A percentile compares a stretch with the other conserved stretches of the same genome.
phyloP scores from a whole-genome alignment of 2,113 vertebrate genomes.

The Lampris megalopsis region DNA sequence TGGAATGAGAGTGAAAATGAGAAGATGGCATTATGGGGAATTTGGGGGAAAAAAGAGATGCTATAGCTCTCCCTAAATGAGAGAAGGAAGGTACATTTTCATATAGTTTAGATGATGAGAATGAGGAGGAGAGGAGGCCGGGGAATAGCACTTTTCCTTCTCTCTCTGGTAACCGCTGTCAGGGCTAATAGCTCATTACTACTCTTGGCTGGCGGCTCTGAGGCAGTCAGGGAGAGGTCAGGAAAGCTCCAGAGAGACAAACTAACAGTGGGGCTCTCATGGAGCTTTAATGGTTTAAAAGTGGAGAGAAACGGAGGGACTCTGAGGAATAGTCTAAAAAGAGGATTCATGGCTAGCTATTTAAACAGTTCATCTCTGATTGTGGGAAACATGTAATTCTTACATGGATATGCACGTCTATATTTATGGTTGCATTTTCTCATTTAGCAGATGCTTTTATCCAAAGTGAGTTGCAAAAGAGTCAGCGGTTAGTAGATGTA shows the following conservation, averaged over 20 bases:
- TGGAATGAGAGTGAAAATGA: background rate
- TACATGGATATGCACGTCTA: background rate
- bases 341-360: slow-evolving; percentile 14
- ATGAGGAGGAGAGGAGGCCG: slow-evolving; percentile 20
- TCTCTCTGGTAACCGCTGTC: slow-evolving; percentile 50
- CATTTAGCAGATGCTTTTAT: too few relatives aligned
- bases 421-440: too few relatives aligned
- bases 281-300: slow-evolving; percentile 25
- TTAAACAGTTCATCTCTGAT: slow-evolving; percentile 7
- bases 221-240: slow-evolving; percentile 68
- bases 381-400: slow-evolving; percentile 17
- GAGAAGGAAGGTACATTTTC: slow-evolving; percentile 19
- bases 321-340: slow-evolving; percentile 10
- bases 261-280: slow-evolving; percentile 37
- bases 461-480: too few relatives aligned
- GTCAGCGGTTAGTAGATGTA: too few relatives aligned
- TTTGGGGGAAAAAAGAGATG: background rate
- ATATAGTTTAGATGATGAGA: background rate
- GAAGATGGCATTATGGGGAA: background rate
- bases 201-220: slow-evolving; percentile 53
- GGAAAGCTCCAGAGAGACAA: slow-evolving; percentile 45
- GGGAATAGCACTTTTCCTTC: slow-evolving; percentile 33
- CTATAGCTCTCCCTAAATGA: background rate
- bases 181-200: slow-evolving; percentile 65
- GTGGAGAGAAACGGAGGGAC: slow-evolving; percentile 38